Conservation (phyloP, 2,888 invertebrate species). For the Dynastes tityus region DNA sequence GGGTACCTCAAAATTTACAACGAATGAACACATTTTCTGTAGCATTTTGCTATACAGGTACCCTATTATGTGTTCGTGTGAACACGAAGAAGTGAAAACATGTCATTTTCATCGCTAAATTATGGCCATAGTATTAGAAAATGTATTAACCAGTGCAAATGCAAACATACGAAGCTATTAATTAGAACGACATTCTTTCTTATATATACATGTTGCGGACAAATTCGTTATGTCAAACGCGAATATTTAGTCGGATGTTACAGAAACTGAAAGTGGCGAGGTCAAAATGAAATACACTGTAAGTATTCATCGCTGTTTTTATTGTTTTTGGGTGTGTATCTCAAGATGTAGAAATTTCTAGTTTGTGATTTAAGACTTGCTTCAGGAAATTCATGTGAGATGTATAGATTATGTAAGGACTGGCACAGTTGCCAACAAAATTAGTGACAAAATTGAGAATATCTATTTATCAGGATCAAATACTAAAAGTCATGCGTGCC, state of each 20-base stretch:
- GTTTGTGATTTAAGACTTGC: not conserved
- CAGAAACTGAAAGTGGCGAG: conserved; percentile 5
- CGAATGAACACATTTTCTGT: conserved; percentile 34
- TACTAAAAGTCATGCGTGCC: too few relatives aligned
- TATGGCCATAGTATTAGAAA: not conserved
- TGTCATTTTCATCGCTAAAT: conserved; percentile 42
- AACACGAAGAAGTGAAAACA: conserved; percentile 37
- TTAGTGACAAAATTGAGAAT: not conserved
- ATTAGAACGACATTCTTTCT: conserved; percentile 35
- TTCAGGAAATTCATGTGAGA: too few relatives aligned
- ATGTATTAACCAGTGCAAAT: conserved; percentile 19
- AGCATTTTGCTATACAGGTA: too few relatives aligned
- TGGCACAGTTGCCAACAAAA: too few relatives aligned
- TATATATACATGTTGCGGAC: conserved; percentile 35
- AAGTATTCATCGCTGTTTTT: conserved; percentile 11
- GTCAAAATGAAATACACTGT: conserved; percentile 29
- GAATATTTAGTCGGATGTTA: conserved; percentile 19
- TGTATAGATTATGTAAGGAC: too few relatives aligned
- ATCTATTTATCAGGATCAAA: too few relatives aligned
- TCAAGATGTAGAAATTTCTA: not conserved
- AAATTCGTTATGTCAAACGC: conserved; percentile 20
- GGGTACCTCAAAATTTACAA: conserved; percentile 9
- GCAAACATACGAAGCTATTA: conserved; percentile 20
- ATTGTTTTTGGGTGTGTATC: not conserved
- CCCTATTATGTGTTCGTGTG: not conserved